Base-by-base conservation (phyloP, 2,113 vertebrate genomes). In the Phalacrocorax brasilianus region DNA sequence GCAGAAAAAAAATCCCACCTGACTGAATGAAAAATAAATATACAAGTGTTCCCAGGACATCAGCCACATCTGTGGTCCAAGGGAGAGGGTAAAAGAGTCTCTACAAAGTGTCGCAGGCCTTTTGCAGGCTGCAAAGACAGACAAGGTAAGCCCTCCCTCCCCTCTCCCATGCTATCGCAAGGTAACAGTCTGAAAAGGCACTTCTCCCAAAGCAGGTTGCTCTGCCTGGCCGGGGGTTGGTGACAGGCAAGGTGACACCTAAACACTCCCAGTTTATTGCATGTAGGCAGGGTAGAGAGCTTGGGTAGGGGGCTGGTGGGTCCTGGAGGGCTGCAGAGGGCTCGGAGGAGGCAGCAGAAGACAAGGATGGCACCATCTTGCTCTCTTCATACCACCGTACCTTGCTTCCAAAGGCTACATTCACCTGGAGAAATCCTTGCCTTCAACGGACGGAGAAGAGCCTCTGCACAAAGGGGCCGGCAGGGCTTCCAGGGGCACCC, bases 141-240 rank as follows among this genome's bases (percentile, higher is more conserved):
- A 16, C 66, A 4, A 56, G 58, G n/a, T 44, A 49, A 81, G 30
- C 32, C 74, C 67, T 75, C 89, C 93, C 40, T 72, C 53, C 81
- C 78, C 79, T 77, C 70, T 68, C 81, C 87, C 91, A 13, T 0
- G 0, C 96, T 63, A 80, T 63, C 70, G 74, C 96, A 91, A 85
- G 91, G 86, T 92, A 85, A 59, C 97, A 92, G 95, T 95, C 96
- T 92, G 87, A 91, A 93, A 97, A 97, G 97, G 97, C 97, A 97
- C 97, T 97, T 97, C 94, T 96, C 96, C 94, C 94, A 95, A 91
- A 97, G 89, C 94, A 84, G 94, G 91, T 67, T 3, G 1, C 83
- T 95, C 93, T 95, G 95, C 94, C 84, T 59, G 93, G 93, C 95
- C 28, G 12, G 70, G 92, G 87, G 50, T 65, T 0, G 66, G 85